These are phyloP conservation scores for Lepidocyrtoides sp. DNA, from an alignment of 2,888 invertebrate genomes.

Conservation along the genomic window DNA sequence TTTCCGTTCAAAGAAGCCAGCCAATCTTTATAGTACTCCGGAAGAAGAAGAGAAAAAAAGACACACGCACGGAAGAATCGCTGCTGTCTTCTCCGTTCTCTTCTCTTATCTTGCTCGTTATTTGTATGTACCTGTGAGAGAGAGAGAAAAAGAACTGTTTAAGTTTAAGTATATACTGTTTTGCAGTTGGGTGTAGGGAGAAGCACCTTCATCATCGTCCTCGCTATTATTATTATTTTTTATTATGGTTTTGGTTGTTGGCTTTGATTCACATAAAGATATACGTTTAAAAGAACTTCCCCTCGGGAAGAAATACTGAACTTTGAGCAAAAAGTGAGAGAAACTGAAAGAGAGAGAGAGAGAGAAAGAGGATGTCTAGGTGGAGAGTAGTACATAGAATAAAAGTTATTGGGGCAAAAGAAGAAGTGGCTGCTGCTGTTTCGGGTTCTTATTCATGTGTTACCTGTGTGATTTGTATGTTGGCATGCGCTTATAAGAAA, in stretches of 20 bases:
- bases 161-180: neutral
- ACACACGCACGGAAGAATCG: neutral
- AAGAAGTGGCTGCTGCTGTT: neutral
- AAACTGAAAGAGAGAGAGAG: too few relatives aligned
- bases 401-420: neutral
- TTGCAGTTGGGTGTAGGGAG: neutral
- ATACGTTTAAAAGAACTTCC: neutral
- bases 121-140: neutral
- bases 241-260: neutral
- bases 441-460: neutral
- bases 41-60: slow-evolving; percentile 9
- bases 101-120: slow-evolving; percentile 24
- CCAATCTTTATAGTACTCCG: neutral
- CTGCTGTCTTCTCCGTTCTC: neutral
- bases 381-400: too few relatives aligned
- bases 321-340: slow-evolving; percentile 17
- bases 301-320: slow-evolving; percentile 17
- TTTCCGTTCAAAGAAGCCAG: neutral
- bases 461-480: slow-evolving; percentile 21
- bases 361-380: neutral
- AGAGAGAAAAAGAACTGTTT: neutral
- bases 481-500: neutral
- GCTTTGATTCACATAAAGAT: slow-evolving; percentile 50
- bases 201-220: neutral
- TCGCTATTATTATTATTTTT: neutral